Conservation (phyloP, 2,113 vertebrate species). For the Oostethus manadensis region DNA sequence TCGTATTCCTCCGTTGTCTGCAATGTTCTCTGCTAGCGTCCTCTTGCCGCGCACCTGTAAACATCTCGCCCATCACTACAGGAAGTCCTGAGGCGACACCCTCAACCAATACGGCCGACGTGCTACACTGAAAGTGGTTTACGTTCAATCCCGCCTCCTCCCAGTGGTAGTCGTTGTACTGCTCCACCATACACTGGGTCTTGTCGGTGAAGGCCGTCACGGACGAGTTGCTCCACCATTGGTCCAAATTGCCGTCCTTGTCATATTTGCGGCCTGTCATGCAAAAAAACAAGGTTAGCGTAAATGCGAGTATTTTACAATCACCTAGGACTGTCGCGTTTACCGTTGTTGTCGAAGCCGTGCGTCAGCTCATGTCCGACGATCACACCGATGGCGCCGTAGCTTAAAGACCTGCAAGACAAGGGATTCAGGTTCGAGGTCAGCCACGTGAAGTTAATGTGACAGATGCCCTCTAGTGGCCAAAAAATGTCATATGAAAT, state of each 20-base stretch:
- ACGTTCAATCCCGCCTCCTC: conserved; percentile 84
- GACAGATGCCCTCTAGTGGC: not conserved
- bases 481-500: not conserved
- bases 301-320: no score
- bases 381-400: conserved; percentile 95
- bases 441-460: not conserved
- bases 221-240: conserved; percentile 91
- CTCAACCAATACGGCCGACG: no score
- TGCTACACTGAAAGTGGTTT: conserved; percentile 3
- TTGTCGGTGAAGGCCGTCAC: conserved; percentile 87
- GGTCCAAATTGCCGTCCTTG: conserved; percentile 90
- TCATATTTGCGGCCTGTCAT: conserved; percentile 89
- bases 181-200: conserved; percentile 90
- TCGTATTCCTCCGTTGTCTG: conserved; percentile 92
- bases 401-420: conserved; percentile 84
- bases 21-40: conserved; percentile 97
- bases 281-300: not conserved
- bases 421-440: not conserved
- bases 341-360: conserved; percentile 96
- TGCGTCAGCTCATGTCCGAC: conserved; percentile 96
- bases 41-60: conserved; percentile 88
- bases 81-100: not conserved
- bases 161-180: conserved; percentile 90
- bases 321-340: conserved; percentile 32
- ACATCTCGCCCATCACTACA: not conserved